Evolutionary conservation across 2,888 invertebrate genomes (phyloP).

Genomic region (Epistrophe grossulariae): DNA sequence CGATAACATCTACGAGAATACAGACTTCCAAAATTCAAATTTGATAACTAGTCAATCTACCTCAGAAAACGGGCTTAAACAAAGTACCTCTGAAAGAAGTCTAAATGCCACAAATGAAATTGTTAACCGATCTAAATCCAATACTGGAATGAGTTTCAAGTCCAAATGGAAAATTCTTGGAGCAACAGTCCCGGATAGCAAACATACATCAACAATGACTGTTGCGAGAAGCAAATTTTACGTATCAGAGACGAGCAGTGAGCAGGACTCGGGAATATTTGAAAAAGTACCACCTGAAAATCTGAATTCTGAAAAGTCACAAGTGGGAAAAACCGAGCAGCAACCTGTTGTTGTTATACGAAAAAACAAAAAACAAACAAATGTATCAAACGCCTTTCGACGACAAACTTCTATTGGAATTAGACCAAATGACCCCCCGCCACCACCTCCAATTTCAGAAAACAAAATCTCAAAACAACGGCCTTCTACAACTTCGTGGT

Average conservation of each 20-base stretch:
- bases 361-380: conserved; percentile 82
- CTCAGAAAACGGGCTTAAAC: conserved; percentile 36
- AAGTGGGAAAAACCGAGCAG: conserved; percentile 77
- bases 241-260: conserved; percentile 87
- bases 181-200: conserved; percentile 81
- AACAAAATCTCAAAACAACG: conserved; percentile 67
- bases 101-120: conserved; percentile 79
- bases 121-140: conserved; percentile 83
- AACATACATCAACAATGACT: conserved; percentile 83
- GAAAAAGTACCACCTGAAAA: conserved; percentile 80
- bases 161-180: conserved; percentile 86
- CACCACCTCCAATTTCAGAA: conserved; percentile 83
- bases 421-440: conserved; percentile 83
- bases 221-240: conserved; percentile 90
- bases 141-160: conserved; percentile 85
- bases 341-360: conserved; percentile 79
- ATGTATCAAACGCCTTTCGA: conserved; percentile 77
- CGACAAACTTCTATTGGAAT: conserved; percentile 82
- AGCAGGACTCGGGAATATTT: conserved; percentile 87
- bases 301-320: conserved; percentile 58
- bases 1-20: conserved; percentile 80
- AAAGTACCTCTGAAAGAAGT: conserved; percentile 84
- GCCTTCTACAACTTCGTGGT: conserved; percentile 86
- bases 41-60: conserved; percentile 60
- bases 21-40: conserved; percentile 79